Conservation (phyloP, 2,113 vertebrate genomes). For the Grammomys surdaster region DNA sequence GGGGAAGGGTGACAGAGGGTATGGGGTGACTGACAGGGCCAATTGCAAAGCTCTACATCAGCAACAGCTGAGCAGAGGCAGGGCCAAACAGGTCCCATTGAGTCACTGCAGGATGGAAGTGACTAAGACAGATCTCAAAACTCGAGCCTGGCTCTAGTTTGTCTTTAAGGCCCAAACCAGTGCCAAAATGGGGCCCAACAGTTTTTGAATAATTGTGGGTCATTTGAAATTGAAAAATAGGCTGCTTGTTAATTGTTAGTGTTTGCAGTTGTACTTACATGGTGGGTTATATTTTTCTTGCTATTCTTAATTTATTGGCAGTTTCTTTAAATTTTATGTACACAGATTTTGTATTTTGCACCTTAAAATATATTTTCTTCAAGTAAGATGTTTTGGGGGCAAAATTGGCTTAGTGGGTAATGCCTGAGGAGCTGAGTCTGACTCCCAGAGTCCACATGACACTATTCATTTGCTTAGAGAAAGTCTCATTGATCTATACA, state of each 20-base stretch:
- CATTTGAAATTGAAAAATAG: background rate
- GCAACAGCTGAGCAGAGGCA: no score
- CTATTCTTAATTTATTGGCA: background rate
- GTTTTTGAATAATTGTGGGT: background rate
- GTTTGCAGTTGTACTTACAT: background rate
- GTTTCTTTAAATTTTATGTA: background rate
- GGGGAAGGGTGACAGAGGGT: no score
- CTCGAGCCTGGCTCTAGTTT: no score
- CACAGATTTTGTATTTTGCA: background rate
- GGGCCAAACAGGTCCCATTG: no score
- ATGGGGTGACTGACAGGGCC: no score
- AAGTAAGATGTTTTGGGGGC: background rate
- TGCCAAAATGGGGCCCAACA: background rate
- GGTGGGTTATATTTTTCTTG: background rate
- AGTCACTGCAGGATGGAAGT: no score
- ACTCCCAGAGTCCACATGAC: background rate
- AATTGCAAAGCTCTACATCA: no score
- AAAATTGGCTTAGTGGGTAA: background rate
- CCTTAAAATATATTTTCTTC: background rate
- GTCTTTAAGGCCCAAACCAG: no score
- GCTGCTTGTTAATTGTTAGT: background rate
- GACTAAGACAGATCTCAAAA: no score
- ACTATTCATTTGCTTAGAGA: background rate
- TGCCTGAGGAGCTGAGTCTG: background rate
- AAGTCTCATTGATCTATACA: background rate